Conservation (phyloP, 2,888 invertebrate species). For the Parelbella ahira region DNA sequence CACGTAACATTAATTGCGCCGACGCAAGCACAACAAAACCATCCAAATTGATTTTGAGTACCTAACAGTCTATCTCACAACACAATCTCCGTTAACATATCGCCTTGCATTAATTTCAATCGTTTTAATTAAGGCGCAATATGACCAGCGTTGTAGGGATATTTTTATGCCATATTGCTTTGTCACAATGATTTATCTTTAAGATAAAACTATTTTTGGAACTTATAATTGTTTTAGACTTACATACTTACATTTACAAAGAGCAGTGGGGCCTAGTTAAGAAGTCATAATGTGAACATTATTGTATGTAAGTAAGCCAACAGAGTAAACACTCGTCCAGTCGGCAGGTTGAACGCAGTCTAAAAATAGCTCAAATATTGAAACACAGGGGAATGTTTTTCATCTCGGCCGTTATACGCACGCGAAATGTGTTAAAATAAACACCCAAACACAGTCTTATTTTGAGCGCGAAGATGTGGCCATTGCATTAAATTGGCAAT, state of each 20-base stretch:
- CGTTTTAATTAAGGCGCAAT: slow-evolving; percentile 51
- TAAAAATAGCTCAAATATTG: slow-evolving; percentile 78
- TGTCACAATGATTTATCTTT: slow-evolving; percentile 52
- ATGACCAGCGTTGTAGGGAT: slow-evolving; percentile 44
- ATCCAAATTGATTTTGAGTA: slow-evolving; percentile 68
- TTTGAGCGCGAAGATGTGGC: slow-evolving; percentile 73
- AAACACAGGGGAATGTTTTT: slow-evolving; percentile 80
- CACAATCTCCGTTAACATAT: slow-evolving; percentile 56
- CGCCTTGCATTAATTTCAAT: slow-evolving; percentile 57
- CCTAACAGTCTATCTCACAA: slow-evolving; percentile 59
- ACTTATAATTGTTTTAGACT: slow-evolving; percentile 5
- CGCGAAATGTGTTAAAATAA: slow-evolving; percentile 80
- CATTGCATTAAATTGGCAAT: slow-evolving; percentile 69
- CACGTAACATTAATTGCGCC: slow-evolving; percentile 65
- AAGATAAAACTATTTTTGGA: no score
- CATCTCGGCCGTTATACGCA: slow-evolving; percentile 75
- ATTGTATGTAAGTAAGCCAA: slow-evolving; percentile 67
- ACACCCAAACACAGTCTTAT: slow-evolving; percentile 75
- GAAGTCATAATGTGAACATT: slow-evolving; percentile 61
- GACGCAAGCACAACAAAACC: slow-evolving; percentile 51
- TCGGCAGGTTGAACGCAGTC: slow-evolving; percentile 71
- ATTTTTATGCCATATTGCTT: slow-evolving; percentile 50
- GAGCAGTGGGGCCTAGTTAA: slow-evolving; percentile 33
- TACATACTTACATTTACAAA: no score
- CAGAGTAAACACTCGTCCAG: slow-evolving; percentile 69